A percentile compares a stretch with the other conserved stretches of the same genome.
Evolutionary conservation across 2,797 vertebrate genomes (phyloP).

Genomic region (Gastrophryne carolinensis): DNA sequence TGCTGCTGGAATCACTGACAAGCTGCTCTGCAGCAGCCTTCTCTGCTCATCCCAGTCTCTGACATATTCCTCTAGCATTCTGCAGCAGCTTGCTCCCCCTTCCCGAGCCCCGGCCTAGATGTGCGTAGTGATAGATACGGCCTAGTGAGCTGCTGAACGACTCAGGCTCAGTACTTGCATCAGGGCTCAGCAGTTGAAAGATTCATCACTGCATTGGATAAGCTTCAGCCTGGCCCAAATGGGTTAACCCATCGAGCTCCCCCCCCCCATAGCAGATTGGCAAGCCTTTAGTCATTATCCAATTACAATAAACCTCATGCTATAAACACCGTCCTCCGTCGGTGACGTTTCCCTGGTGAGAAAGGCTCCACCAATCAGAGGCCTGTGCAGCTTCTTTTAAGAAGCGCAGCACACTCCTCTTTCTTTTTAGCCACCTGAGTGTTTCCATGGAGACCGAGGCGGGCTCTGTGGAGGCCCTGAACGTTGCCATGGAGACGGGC

Average conservation of each 20-base stretch:
- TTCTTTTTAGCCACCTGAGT: slow-evolving; percentile 58
- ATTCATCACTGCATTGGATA: neutral
- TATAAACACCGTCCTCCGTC: neutral
- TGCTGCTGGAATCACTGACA: no score
- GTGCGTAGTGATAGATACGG: no score
- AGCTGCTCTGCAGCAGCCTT: no score
- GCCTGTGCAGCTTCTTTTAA: slow-evolving; percentile 59
- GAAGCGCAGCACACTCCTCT: slow-evolving; percentile 59
- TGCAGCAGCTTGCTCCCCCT: no score
- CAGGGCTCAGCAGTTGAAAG: no score
- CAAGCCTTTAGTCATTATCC: neutral
- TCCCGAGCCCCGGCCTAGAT: no score
- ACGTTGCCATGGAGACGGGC: slow-evolving; percentile 85
- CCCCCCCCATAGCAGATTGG: neutral
- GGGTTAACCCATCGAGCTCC: neutral
- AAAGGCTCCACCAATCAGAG: slow-evolving; percentile 68
- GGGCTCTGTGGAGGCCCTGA: slow-evolving; percentile 63
- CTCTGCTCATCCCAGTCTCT: no score
- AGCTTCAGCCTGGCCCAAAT: neutral
- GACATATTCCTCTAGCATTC: no score
- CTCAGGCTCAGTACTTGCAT: no score
- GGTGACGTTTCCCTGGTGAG: neutral
- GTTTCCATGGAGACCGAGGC: slow-evolving; percentile 90
- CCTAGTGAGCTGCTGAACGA: no score
- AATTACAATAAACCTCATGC: neutral